Evolutionary conservation across 2,888 invertebrate genomes (phyloP).

Genomic region (Pasiphila rectangulata): DNA sequence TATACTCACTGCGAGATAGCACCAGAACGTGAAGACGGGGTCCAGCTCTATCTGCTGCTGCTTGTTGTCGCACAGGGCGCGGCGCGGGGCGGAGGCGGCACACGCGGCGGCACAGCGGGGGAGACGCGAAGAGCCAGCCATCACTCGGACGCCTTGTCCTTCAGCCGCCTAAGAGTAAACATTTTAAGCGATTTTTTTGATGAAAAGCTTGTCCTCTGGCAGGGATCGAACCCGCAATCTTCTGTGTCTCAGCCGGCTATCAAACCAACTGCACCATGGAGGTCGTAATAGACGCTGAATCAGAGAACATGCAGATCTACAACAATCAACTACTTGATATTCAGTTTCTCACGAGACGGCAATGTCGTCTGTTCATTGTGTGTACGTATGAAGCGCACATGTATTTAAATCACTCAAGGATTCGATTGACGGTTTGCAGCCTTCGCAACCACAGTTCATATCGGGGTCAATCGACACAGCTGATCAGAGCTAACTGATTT

Average conservation of each 20-base stretch:
- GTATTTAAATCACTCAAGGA: not conserved
- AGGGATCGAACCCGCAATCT: too few relatives aligned
- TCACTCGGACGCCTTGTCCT: slow-evolving; percentile 49
- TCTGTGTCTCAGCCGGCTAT: too few relatives aligned
- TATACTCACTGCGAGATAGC: slow-evolving; percentile 82
- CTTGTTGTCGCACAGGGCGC: slow-evolving; percentile 81
- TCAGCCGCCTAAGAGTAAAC: slow-evolving; percentile 35
- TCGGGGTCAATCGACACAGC: slow-evolving; percentile 13
- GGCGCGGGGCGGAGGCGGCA: slow-evolving; percentile 79
- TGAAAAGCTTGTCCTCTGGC: too few relatives aligned
- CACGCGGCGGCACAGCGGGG: slow-evolving; percentile 81
- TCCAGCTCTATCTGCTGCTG: slow-evolving; percentile 82
- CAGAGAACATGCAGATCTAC: too few relatives aligned
- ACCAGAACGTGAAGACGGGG: slow-evolving; percentile 85
- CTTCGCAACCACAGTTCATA: not conserved
- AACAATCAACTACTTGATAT: too few relatives aligned
- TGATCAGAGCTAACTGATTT: slow-evolving; percentile 4
- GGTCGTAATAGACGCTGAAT: too few relatives aligned
- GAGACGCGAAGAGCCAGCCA: slow-evolving; percentile 53
- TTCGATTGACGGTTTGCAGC: not conserved
- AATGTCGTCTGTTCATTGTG: slow-evolving; percentile 10
- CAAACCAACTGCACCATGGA: too few relatives aligned
- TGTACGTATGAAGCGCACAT: too few relatives aligned
- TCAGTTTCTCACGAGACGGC: too few relatives aligned
- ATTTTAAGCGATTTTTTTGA: not conserved